Conservation (phyloP, 2,113 vertebrate genomes). For the Poeciliopsis prolifica region DNA sequence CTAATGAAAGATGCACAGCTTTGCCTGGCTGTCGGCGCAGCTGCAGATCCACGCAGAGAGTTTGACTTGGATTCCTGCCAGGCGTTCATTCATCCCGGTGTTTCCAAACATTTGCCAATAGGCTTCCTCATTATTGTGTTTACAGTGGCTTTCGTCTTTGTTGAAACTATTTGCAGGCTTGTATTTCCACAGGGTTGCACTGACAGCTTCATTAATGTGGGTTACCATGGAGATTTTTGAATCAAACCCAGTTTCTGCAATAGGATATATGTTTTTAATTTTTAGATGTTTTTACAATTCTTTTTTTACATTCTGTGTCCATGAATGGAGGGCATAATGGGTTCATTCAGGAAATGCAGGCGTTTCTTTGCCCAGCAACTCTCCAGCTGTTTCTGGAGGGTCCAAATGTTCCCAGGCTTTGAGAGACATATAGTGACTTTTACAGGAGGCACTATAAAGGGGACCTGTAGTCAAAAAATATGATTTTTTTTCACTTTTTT, state of each 20-base stretch:
- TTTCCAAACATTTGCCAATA: slow-evolving; percentile 66
- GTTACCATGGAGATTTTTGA: background rate
- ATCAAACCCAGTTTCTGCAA: background rate
- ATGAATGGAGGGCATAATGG: background rate
- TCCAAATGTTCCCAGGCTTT: too few species aligned
- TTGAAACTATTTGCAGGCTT: slow-evolving; percentile 54
- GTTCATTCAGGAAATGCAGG: background rate
- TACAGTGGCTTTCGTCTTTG: slow-evolving; percentile 50
- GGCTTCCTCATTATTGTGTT: slow-evolving; percentile 62
- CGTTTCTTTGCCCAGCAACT: background rate
- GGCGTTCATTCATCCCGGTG: slow-evolving; percentile 49
- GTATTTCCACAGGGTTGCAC: slow-evolving; percentile 73
- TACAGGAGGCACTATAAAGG: too few species aligned
- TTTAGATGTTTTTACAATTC: background rate
- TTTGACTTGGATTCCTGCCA: slow-evolving; percentile 49
- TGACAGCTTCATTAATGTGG: background rate
- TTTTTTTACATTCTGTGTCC: background rate
- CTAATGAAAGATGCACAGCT: slow-evolving; percentile 55
- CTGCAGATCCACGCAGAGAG: slow-evolving; percentile 61
- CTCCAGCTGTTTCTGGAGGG: background rate
- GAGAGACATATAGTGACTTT: background rate
- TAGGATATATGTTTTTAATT: background rate
- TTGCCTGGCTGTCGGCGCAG: slow-evolving; percentile 58
- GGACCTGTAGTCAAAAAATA: too few species aligned
- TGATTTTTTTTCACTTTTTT: too few species aligned